Evolutionary conservation across 2,888 invertebrate species (phyloP), one percentile per base, ranked within the genome.

Genomic region (Limnephilus marmoratus): DNA sequence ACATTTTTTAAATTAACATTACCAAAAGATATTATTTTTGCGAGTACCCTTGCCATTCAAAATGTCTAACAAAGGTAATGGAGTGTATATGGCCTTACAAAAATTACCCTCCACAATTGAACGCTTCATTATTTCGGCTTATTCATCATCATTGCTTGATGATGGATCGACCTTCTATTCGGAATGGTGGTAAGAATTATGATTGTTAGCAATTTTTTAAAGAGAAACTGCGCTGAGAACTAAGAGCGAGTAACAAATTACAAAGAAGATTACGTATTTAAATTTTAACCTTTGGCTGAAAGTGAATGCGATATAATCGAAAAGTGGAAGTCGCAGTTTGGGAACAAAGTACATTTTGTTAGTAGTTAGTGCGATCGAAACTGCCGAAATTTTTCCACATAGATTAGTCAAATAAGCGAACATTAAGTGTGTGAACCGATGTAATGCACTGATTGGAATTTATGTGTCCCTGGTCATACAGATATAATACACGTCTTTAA

Each of bases 231-330:
- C 49, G 86, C 86, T 86, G 86, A n/a, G 86, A 49, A 83, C 83
- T 3, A 29, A 49, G 11, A n/a, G 11, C 86, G 15, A 45, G 41
- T 49, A 45, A 86, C n/a, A 41, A 34, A 37, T 86, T 45, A 49
- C 49, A 86, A 86, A 45, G 41, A 86, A 15, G 41, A 41, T 45
- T 49, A 49, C 49, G 82, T 86, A 86, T 86, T 86, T 49, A 86
- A 86, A 86, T 86, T 37, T 86, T 86, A 49, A 86, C 86, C 86
- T 86, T 86, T 86, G 49, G 15, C 49, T 29, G 86, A 86, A 86
- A 86, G 86, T 86, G 86, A 86, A 86, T 9, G 86, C 86, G 86
- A 13, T 29, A 24, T n/a, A 18, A n/a, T 41, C 41, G 29, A 29
- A 82, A 18, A 82, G 29, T 45, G 49, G 45, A 45, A 86, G 41